Conservation (phyloP, 2,113 vertebrate genomes). For the Sturnira hondurensis region DNA sequence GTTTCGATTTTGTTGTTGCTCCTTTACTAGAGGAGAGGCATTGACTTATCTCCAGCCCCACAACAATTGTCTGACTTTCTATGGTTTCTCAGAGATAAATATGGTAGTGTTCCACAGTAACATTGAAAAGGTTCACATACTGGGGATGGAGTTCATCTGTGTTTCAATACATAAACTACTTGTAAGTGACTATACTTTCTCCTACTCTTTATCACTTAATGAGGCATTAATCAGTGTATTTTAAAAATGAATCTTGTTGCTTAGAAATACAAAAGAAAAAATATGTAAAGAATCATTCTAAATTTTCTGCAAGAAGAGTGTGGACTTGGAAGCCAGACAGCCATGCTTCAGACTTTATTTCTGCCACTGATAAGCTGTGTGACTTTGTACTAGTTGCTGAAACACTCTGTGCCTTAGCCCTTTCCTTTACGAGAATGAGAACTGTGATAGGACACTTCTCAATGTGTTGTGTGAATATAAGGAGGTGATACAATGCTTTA, state of each 20-base stretch:
- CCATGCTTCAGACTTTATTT: neutral
- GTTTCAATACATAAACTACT: neutral
- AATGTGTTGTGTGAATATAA: neutral
- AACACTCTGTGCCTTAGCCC: neutral
- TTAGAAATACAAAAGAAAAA: neutral
- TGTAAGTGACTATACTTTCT: neutral
- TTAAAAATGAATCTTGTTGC: neutral
- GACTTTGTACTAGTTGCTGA: neutral
- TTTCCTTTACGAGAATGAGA: neutral
- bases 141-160: neutral
- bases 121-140: neutral
- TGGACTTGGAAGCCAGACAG: neutral
- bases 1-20: neutral
- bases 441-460: neutral
- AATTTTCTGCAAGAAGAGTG: neutral
- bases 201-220: neutral
- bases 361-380: neutral
- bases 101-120: neutral
- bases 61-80: neutral
- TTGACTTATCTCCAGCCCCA: neutral
- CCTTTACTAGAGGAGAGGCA: neutral
- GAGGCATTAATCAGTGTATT: neutral
- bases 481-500: neutral
- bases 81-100: neutral
- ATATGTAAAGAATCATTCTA: neutral